phyloP scores from a whole-genome alignment of 2,113 vertebrate genomes.

The Toxotes jaculatrix region DNA sequence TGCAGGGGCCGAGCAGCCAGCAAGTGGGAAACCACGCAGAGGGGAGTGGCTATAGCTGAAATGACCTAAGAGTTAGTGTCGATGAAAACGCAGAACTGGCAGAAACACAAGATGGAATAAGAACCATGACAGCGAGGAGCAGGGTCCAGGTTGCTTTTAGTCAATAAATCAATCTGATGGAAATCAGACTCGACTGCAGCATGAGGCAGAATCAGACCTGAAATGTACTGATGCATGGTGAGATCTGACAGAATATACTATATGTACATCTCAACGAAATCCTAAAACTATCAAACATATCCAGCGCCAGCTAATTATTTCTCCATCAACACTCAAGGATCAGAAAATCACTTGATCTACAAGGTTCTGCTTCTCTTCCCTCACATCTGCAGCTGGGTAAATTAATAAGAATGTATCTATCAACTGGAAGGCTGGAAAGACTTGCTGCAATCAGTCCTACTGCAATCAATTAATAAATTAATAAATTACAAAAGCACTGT shows the following conservation, averaged over 20 bases:
- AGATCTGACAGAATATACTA: slow-evolving; percentile 30
- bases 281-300: slow-evolving; percentile 7
- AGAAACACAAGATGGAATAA: neutral
- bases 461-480: neutral
- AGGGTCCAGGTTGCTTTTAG: slow-evolving; percentile 14
- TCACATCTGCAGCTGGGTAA: neutral
- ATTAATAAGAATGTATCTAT: neutral
- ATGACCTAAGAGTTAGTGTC: neutral
- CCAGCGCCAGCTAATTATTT: neutral
- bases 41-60: neutral
- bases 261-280: slow-evolving; percentile 14
- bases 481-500: neutral
- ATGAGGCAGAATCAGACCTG: neutral
- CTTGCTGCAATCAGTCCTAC: neutral
- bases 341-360: neutral
- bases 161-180: slow-evolving; percentile 31
- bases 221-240: neutral
- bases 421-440: neutral
- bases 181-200: slow-evolving; percentile 15
- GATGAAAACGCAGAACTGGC: too few relatives aligned
- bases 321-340: neutral
- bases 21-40: neutral
- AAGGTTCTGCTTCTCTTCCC: neutral
- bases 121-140: slow-evolving; percentile 3
- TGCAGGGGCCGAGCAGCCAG: neutral